Conservation (phyloP, 2,888 invertebrate species). For the Mythimna impura region DNA sequence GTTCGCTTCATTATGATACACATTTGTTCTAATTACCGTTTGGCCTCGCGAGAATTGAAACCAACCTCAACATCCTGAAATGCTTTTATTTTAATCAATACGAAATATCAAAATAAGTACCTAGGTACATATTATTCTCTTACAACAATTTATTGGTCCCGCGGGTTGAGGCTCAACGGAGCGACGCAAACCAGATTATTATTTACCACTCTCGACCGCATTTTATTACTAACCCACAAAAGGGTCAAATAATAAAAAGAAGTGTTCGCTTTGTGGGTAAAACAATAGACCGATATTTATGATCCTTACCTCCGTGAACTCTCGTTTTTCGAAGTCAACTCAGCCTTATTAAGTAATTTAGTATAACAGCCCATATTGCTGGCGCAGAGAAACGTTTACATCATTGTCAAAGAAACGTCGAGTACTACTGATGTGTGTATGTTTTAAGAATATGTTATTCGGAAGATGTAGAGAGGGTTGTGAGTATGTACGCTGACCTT, state of each 20-base stretch:
- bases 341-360: slow-evolving; percentile 64
- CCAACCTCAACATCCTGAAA: slow-evolving; percentile 60
- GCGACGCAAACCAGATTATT: slow-evolving; percentile 75
- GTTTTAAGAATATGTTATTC: slow-evolving; percentile 61
- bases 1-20: slow-evolving; percentile 56
- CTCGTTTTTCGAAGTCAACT: slow-evolving; percentile 61
- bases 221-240: slow-evolving; percentile 75
- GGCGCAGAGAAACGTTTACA: slow-evolving; percentile 43
- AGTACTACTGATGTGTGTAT: slow-evolving; percentile 51
- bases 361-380: slow-evolving; percentile 53
- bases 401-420: slow-evolving; percentile 61
- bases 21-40: slow-evolving; percentile 64
- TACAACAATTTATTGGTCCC: slow-evolving; percentile 72
- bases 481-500: slow-evolving; percentile 58
- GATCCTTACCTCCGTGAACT: slow-evolving; percentile 65
- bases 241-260: slow-evolving; percentile 77
- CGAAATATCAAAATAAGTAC: slow-evolving; percentile 70
- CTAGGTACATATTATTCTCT: slow-evolving; percentile 62
- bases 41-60: slow-evolving; percentile 56
- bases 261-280: slow-evolving; percentile 70
- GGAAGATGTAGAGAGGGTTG: slow-evolving; percentile 41
- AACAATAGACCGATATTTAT: slow-evolving; percentile 75
- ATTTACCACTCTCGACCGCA: slow-evolving; percentile 77
- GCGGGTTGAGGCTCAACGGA: slow-evolving; percentile 65
- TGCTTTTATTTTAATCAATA: slow-evolving; percentile 71